These are phyloP conservation scores for Acromyrmex heyeri DNA, from an alignment of 1,140 invertebrate genomes.

Conservation along the genomic window DNA sequence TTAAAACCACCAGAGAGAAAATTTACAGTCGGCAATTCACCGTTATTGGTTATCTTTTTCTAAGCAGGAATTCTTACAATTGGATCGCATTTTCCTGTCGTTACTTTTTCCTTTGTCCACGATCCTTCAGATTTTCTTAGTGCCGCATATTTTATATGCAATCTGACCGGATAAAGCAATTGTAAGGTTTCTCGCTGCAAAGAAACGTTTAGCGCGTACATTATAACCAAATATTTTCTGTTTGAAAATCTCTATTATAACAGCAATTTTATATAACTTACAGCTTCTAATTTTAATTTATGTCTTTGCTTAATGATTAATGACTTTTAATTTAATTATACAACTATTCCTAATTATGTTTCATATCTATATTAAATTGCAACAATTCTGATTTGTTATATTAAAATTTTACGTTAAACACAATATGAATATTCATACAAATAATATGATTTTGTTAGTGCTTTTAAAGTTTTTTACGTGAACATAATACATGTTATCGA, in stretches of 20 bases:
- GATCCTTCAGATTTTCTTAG: background rate
- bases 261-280: background rate
- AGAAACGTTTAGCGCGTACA: background rate
- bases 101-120: background rate
- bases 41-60: constrained; percentile 66
- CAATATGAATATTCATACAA: background rate
- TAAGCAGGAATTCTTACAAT: constrained; percentile 29
- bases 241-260: background rate
- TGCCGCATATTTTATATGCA: background rate
- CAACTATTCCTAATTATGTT: constrained; percentile 3
- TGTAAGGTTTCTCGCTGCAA: background rate
- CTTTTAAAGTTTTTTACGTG: background rate
- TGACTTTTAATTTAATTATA: background rate
- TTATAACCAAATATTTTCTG: background rate
- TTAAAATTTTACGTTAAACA: background rate
- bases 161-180: background rate
- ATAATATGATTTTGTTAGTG: background rate
- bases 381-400: constrained; percentile 7
- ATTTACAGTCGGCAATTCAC: constrained; percentile 52
- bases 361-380: background rate
- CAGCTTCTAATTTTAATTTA: background rate
- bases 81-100: background rate
- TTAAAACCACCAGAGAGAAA: constrained; percentile 39
- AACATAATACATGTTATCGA: background rate
- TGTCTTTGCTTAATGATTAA: background rate